Evolutionary conservation across 2,113 vertebrate species (phyloP), one percentile per base, ranked within the genome.

Genomic region (Notarius quadriscutis): DNA sequence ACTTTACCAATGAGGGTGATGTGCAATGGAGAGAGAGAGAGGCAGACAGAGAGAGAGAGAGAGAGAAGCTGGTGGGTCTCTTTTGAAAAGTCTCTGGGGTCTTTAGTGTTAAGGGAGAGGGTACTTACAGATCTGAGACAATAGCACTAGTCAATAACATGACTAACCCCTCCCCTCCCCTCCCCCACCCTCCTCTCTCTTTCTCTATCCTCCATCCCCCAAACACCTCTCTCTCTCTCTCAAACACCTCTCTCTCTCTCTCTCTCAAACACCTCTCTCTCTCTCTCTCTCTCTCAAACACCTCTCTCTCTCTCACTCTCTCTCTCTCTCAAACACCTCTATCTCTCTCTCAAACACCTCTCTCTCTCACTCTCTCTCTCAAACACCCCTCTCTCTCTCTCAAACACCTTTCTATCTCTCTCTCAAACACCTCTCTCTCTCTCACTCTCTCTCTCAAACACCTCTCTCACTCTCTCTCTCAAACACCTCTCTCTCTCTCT

Each of bases 111-210:
- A 90, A 93, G 90, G 88, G 34, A 92, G 91, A 81, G 83, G 91
- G 88, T 91, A 91, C 87, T 86, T 89, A 92, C 84, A 89, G 93
- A 91, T 92, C 89, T 80, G 77, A 92, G 89, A 95, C 93, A 94
- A 94, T 92, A 86, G 88, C 88, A 90, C 93, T 91, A 90, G 93
- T 94, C 94, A 94, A 93, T 91, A 92, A 92, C 90, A 88, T 90
- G 84, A 84, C 87, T 90, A 83, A 85, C 41, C 86, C 71, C 80
- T 30, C 58, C 50, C 41, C 65, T 22, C 84, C 77, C 72, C 87
- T 65, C 51, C 78, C 89, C 34, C 78, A 87, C 81, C 67, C 60
- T 50, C 69, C 88, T 85, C 75, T 72, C 77, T 80, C 58, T 80
- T 10, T 53, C 41, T 12, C 74, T 53, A 79, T 55, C 84, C 77